Evolutionary conservation across 2,888 invertebrate genomes (phyloP).

Genomic region (Trichopria drosophilae): DNA sequence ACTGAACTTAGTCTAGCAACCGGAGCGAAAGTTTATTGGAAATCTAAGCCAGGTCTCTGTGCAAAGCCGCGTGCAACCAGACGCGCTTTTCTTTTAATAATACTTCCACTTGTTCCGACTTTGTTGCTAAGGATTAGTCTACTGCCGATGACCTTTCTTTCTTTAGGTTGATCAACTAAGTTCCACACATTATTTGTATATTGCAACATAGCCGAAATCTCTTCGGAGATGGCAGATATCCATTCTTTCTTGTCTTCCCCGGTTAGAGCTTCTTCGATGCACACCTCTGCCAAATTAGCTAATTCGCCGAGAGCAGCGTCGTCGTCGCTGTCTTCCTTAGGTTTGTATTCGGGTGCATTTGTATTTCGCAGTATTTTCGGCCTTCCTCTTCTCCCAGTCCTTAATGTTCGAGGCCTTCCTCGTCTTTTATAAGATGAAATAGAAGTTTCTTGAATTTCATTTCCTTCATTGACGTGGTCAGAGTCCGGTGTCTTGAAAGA

Average conservation of each 20-base stretch:
- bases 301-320: neutral
- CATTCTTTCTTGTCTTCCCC: slow-evolving; percentile 12
- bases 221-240: slow-evolving; percentile 18
- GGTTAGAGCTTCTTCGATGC: slow-evolving; percentile 10
- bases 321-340: neutral
- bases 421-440: neutral
- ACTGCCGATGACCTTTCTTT: slow-evolving; percentile 4
- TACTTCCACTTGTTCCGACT: slow-evolving; percentile 4
- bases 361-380: too few relatives aligned
- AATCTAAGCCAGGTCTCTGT: slow-evolving; percentile 28
- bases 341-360: neutral
- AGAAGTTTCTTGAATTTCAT: too few relatives aligned
- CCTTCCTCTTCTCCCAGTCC: neutral
- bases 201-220: slow-evolving; percentile 12
- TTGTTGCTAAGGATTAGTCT: slow-evolving; percentile 18
- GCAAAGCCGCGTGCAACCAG: slow-evolving; percentile 20
- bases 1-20: slow-evolving; percentile 32
- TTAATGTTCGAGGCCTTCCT: neutral
- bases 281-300: slow-evolving; percentile 8
- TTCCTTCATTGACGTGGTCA: too few relatives aligned
- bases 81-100: slow-evolving; percentile 17
- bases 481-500: too few relatives aligned
- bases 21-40: slow-evolving; percentile 30
- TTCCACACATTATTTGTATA: slow-evolving; percentile 16
- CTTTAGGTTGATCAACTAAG: slow-evolving; percentile 7